phyloP scores from a whole-genome alignment of 2,797 vertebrate genomes.

The Myotis vivesi region DNA sequence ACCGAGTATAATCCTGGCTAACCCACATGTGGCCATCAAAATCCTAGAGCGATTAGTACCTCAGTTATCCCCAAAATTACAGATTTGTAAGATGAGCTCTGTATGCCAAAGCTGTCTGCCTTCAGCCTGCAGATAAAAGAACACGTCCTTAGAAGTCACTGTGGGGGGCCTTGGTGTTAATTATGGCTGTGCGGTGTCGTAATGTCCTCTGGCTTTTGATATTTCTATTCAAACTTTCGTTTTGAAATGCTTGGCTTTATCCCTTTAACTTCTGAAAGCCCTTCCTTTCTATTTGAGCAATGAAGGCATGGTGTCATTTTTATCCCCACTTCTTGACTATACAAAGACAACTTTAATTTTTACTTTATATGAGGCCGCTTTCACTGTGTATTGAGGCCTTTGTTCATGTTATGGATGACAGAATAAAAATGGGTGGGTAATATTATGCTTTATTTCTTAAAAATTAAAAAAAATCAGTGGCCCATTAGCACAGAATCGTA shows the following conservation, averaged over 20 bases:
- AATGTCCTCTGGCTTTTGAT: background rate
- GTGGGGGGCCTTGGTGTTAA: background rate
- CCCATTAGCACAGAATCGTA: background rate
- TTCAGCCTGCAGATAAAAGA: background rate
- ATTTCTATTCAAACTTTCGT: slow-evolving; percentile 31
- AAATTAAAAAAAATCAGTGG: background rate
- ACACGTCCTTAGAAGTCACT: background rate
- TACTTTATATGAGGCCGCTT: background rate
- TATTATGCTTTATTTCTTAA: background rate
- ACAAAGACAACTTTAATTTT: slow-evolving; percentile 9
- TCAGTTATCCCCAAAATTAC: background rate
- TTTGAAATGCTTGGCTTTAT: slow-evolving; percentile 48
- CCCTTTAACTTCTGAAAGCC: background rate
- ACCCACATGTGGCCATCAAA: background rate
- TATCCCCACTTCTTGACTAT: background rate
- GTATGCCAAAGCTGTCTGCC: background rate
- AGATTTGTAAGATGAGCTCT: background rate
- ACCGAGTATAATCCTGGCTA: background rate
- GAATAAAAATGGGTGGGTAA: background rate
- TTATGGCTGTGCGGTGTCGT: background rate
- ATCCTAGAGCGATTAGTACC: background rate
- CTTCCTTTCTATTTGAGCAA: slow-evolving; percentile 30
- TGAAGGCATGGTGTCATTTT: background rate
- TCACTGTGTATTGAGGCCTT: background rate
- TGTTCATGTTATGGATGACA: background rate